Percentiles rank a stretch among this genome's conserved stretches.
Conservation (phyloP, 2,113 vertebrate species). For the Pardalotus punctatus region DNA sequence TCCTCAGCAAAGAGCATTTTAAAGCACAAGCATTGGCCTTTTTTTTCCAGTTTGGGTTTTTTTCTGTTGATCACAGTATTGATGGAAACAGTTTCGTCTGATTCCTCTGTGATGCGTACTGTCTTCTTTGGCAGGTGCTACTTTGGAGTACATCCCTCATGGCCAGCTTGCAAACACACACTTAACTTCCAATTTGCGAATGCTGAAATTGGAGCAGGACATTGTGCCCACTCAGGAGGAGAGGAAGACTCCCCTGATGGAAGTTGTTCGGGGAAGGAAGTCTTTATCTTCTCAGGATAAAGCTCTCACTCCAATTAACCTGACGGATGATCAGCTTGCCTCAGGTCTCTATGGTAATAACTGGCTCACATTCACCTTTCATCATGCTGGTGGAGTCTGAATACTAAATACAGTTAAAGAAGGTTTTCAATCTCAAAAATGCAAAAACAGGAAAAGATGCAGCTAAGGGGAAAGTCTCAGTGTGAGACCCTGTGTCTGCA, state of each 20-base stretch:
- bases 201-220: constrained; percentile 14
- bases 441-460: not conserved
- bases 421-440: not conserved
- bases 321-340: constrained; percentile 85
- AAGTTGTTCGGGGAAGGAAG: constrained; percentile 9
- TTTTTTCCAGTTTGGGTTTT: too few species aligned
- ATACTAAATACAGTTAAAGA: not conserved
- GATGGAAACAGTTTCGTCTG: not conserved
- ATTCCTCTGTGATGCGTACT: not conserved
- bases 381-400: not conserved
- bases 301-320: constrained; percentile 73
- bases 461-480: not conserved
- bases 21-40: not conserved
- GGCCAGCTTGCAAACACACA: constrained; percentile 41
- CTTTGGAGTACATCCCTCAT: constrained; percentile 38
- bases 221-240: constrained; percentile 52
- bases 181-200: constrained; percentile 26
- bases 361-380: not conserved
- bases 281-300: constrained; percentile 66
- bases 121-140: constrained; percentile 53
- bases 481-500: not conserved
- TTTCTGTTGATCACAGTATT: not conserved
- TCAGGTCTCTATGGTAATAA: constrained; percentile 83
- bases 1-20: not conserved
- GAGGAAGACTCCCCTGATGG: constrained; percentile 41